Conservation (phyloP, 30 jellyfish, hydroid and myxozoan species). For the Rhopilema esculentum region DNA sequence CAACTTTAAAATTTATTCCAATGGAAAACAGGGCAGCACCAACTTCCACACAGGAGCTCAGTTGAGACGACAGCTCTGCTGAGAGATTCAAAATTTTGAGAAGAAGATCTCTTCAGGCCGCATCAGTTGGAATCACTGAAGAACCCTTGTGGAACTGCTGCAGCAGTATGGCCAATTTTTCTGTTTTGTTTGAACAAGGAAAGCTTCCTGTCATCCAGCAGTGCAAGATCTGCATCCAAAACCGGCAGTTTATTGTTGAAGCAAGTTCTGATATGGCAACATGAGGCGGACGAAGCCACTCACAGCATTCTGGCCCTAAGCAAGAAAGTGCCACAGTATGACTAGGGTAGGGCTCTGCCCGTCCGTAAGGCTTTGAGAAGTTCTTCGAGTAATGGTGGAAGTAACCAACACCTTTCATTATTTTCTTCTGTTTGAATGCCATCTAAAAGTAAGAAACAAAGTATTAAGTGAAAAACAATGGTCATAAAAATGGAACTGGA, state of each 20-base stretch:
- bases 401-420: background rate
- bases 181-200: background rate
- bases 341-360: background rate
- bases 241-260: too few species aligned
- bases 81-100: background rate
- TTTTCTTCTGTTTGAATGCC: too few species aligned
- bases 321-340: background rate
- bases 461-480: too few species aligned
- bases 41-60: background rate
- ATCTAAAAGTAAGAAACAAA: too few species aligned
- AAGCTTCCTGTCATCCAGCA: background rate
- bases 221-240: background rate
- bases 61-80: background rate
- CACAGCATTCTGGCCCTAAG: conserved; percentile 15
- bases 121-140: too few species aligned
- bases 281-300: background rate
- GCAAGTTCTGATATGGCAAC: too few species aligned
- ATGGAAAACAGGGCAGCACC: conserved; percentile 32
- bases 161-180: too few species aligned
- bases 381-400: conserved; percentile 1
- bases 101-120: background rate
- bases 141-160: too few species aligned
- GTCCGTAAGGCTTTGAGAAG: conserved; percentile 11
- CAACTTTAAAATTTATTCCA: conserved; percentile 1
- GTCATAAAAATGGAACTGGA: too few species aligned